Evolutionary conservation across 2,113 vertebrate genomes (phyloP).

Genomic region (Myanophis thanlyinensis): DNA sequence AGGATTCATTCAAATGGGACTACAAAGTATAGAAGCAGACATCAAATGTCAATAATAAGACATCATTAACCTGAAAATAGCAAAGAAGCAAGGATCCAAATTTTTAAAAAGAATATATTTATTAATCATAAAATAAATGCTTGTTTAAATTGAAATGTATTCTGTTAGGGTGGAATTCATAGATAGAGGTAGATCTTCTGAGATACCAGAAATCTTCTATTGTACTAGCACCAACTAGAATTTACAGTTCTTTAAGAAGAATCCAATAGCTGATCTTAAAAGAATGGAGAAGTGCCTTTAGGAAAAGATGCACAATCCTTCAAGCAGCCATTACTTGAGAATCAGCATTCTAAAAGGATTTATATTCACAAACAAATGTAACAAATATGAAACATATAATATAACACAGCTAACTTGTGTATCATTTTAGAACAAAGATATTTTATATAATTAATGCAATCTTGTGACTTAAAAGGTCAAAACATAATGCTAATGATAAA

Average conservation of each 20-base stretch:
- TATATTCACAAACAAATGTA: background rate
- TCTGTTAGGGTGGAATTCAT: no score
- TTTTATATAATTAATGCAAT: background rate
- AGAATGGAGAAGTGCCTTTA: background rate
- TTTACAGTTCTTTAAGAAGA: background rate
- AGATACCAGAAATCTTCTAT: background rate
- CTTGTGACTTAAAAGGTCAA: background rate
- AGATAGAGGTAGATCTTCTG: background rate
- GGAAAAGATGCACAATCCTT: background rate
- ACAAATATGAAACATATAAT: background rate
- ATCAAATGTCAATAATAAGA: background rate
- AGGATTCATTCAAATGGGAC: background rate
- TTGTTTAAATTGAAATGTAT: background rate
- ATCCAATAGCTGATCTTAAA: background rate
- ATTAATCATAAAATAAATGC: background rate
- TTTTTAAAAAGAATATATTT: background rate
- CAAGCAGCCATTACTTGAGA: background rate
- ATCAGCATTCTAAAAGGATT: background rate
- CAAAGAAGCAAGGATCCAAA: background rate
- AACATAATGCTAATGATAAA: background rate
- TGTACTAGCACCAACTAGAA: background rate
- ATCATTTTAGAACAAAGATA: background rate
- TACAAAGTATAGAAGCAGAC: background rate
- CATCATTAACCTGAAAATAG: background rate
- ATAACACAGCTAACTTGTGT: background rate